These are phyloP conservation scores for Yponomeuta plumbellus DNA, from an alignment of 2,888 invertebrate species.

Conservation along the genomic window DNA sequence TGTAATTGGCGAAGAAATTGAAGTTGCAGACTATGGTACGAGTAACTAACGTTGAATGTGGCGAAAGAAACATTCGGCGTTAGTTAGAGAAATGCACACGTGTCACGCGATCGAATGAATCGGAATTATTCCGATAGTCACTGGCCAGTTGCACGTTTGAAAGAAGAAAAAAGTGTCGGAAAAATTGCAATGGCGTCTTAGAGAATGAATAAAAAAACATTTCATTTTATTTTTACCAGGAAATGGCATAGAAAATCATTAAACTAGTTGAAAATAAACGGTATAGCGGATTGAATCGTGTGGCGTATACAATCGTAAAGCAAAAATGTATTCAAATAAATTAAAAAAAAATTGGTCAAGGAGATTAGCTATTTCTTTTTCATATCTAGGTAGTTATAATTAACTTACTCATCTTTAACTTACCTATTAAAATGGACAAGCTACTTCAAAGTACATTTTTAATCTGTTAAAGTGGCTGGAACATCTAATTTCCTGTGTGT, in stretches of 20 bases:
- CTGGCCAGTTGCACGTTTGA: background rate
- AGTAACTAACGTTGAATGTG: no score
- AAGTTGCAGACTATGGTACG: conserved; percentile 8
- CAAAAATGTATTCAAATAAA: no score
- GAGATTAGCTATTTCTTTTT: no score
- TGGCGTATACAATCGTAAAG: no score
- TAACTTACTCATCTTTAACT: no score
- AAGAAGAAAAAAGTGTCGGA: background rate
- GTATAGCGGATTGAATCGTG: no score
- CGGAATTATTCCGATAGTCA: background rate
- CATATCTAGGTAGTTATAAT: no score
- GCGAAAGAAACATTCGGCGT: conserved; percentile 4
- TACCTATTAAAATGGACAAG: no score
- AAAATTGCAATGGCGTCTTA: background rate
- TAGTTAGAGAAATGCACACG: background rate
- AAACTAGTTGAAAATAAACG: no score
- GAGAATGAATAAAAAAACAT: background rate
- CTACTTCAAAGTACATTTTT: background rate
- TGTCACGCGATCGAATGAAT: conserved; percentile 13
- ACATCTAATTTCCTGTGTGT: background rate
- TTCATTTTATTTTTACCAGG: no score
- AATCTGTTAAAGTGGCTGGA: background rate
- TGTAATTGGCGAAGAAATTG: conserved; percentile 13
- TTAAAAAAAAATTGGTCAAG: no score
- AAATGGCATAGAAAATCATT: no score